Conservation (phyloP, 1,140 invertebrate species). For the Drosophila lacteicornis region DNA sequence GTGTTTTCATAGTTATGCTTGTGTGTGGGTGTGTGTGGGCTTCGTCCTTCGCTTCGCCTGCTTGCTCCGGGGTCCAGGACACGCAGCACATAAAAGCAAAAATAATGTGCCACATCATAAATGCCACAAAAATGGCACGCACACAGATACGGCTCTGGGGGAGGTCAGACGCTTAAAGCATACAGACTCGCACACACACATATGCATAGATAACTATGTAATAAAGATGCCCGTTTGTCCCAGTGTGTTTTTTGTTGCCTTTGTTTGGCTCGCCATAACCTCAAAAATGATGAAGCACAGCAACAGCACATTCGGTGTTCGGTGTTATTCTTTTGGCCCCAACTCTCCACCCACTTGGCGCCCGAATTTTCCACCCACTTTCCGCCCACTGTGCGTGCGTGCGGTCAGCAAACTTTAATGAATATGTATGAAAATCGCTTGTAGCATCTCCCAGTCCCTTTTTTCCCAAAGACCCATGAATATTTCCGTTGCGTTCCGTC, state of each 20-base stretch:
- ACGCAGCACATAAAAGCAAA: slow-evolving; percentile 76
- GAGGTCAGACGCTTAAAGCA: slow-evolving; percentile 49
- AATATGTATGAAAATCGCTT: slow-evolving; percentile 81
- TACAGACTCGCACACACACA: slow-evolving; percentile 14
- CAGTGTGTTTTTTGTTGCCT: slow-evolving; percentile 35
- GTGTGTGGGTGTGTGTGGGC: not conserved
- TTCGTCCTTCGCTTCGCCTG: not conserved
- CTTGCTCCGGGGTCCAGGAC: slow-evolving; percentile 15
- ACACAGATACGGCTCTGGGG: slow-evolving; percentile 1
- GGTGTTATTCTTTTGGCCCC: slow-evolving; percentile 26
- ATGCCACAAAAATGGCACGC: slow-evolving; percentile 79
- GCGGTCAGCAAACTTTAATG: slow-evolving; percentile 83
- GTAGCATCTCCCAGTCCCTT: slow-evolving; percentile 43
- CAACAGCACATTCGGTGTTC: slow-evolving; percentile 30
- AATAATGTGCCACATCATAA: slow-evolving; percentile 81
- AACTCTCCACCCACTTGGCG: not conserved
- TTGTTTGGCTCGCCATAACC: slow-evolving; percentile 57
- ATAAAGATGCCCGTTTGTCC: slow-evolving; percentile 68
- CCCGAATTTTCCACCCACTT: not conserved
- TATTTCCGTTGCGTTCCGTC: slow-evolving; percentile 44
- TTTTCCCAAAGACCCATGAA: slow-evolving; percentile 50
- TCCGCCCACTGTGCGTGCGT: slow-evolving; percentile 53
- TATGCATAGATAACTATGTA: slow-evolving; percentile 59
- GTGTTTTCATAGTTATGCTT: slow-evolving; percentile 37
- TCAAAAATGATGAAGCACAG: slow-evolving; percentile 82